phyloP scores from a whole-genome alignment of 1,140 invertebrate genomes.

The Reticulitermes speratus region DNA sequence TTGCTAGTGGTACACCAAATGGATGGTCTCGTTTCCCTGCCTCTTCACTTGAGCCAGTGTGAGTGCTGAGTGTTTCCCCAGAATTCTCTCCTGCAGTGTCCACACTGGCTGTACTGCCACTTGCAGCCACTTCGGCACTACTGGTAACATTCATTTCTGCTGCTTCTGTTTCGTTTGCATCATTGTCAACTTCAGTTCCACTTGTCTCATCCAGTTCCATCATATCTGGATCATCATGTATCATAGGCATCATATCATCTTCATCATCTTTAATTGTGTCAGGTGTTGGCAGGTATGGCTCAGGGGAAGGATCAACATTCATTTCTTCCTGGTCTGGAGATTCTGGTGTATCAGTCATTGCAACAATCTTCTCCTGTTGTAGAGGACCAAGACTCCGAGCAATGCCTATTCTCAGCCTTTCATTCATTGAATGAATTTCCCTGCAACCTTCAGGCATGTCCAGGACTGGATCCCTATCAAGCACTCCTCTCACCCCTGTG shows the following conservation, averaged over 20 bases:
- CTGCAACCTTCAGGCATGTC: constrained; percentile 2
- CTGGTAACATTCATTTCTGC: background rate
- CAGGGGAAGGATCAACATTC: constrained; percentile 49
- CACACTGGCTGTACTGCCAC: background rate
- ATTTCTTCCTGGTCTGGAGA: constrained; percentile 56
- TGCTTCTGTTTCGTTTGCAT: background rate
- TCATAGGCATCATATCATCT: constrained; percentile 30
- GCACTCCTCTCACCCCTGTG: background rate
- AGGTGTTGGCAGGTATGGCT: constrained; percentile 41
- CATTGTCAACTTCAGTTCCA: background rate
- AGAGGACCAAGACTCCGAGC: constrained; percentile 40
- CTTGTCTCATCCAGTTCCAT: background rate
- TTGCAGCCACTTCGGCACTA: background rate
- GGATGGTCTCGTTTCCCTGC: constrained; percentile 38
- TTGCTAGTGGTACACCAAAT: constrained; percentile 44
- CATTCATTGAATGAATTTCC: constrained; percentile 12
- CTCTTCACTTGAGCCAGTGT: background rate
- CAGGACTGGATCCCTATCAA: background rate
- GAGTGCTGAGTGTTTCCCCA: background rate
- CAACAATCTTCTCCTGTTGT: constrained; percentile 41
- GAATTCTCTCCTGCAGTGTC: background rate
- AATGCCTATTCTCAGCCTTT: constrained; percentile 46
- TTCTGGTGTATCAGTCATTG: constrained; percentile 52
- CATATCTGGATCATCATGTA: background rate
- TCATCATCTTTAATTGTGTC: constrained; percentile 31